Evolutionary conservation across 1,140 invertebrate species (phyloP).

Genomic region (Eueides isabella): DNA sequence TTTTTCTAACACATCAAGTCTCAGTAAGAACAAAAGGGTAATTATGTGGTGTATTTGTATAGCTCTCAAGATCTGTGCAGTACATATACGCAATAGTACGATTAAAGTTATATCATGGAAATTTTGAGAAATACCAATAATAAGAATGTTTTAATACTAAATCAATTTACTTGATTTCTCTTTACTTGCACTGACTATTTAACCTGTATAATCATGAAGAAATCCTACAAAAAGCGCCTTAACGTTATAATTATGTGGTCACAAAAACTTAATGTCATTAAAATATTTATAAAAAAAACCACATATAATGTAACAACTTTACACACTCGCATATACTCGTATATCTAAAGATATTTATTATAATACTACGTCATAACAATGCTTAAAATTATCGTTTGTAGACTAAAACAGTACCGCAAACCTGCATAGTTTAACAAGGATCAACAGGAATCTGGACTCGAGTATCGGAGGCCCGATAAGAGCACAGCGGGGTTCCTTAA

Average conservation of each 20-base stretch:
- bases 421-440: slow-evolving; percentile 26
- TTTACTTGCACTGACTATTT: too few species aligned
- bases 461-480: slow-evolving; percentile 55
- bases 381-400: not conserved
- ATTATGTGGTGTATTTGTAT: not conserved
- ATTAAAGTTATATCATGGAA: too few species aligned
- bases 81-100: not conserved
- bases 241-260: not conserved
- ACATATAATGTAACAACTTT: too few species aligned
- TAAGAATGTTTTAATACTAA: too few species aligned
- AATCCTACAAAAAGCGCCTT: not conserved
- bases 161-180: too few species aligned
- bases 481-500: slow-evolving; percentile 66
- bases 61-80: not conserved
- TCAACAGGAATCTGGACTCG: slow-evolving; percentile 36
- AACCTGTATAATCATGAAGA: too few species aligned
- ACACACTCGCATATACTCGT: too few species aligned
- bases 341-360: not conserved
- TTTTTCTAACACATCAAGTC: not conserved
- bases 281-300: too few species aligned
- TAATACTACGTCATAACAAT: not conserved
- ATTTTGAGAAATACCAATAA: too few species aligned
- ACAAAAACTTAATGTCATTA: too few species aligned
- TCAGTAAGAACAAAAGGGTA: not conserved
- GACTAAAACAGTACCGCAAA: slow-evolving; percentile 11